Conservation (phyloP, 2,797 vertebrate species). For the Iguana delicatissima region DNA sequence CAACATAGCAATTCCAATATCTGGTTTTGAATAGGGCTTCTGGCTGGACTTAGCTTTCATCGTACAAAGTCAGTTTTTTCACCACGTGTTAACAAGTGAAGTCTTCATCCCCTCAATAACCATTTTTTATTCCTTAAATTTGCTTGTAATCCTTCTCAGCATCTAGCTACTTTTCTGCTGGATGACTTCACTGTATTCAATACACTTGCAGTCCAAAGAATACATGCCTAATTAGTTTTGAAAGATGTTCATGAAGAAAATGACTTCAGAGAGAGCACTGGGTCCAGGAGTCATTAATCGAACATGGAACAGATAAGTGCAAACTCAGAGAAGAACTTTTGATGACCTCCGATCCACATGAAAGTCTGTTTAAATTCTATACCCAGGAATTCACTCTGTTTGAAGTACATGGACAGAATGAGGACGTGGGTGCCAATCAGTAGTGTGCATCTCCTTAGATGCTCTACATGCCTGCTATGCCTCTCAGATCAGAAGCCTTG, state of each 20-base stretch:
- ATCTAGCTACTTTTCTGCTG: not conserved
- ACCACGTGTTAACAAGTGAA: not conserved
- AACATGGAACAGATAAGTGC: not conserved
- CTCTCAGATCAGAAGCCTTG: not conserved
- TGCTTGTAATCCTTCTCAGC: not conserved
- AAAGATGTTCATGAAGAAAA: not conserved
- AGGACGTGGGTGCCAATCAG: not conserved
- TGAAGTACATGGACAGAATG: constrained; percentile 17
- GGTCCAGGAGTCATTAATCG: not conserved
- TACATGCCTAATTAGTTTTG: not conserved
- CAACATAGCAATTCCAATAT: not conserved
- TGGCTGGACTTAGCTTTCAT: not conserved
- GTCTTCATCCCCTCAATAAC: not conserved
- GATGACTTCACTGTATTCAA: not conserved
- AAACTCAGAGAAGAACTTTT: constrained; percentile 25
- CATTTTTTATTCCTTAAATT: not conserved
- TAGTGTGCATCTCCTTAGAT: not conserved
- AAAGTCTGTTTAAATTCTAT: constrained; percentile 10
- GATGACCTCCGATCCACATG: constrained; percentile 28
- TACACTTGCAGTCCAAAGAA: not conserved
- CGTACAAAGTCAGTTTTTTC: not conserved
- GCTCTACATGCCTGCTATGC: not conserved
- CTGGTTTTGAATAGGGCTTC: not conserved
- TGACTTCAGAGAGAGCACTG: not conserved
- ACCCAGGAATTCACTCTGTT: not conserved